phyloP scores from a whole-genome alignment of 2,888 invertebrate genomes.

The Meloe dianella region DNA sequence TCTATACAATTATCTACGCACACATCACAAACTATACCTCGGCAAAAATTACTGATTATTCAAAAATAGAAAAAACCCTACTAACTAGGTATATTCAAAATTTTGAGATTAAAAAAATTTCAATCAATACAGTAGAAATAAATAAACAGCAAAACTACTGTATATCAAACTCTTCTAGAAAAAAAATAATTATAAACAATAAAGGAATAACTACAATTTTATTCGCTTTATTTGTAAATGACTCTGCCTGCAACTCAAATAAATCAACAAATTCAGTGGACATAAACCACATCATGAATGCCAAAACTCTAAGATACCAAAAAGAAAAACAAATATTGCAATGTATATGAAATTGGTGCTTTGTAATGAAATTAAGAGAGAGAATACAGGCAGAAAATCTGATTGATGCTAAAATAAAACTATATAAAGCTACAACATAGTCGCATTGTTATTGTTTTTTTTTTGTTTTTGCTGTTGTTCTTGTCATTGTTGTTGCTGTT shows the following conservation, averaged over 20 bases:
- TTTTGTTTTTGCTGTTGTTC: background rate
- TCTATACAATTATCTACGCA: slow-evolving; percentile 48
- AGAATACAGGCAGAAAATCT: slow-evolving; percentile 15
- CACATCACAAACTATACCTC: slow-evolving; percentile 60
- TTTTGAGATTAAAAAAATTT: slow-evolving; percentile 18
- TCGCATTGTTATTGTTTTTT: background rate
- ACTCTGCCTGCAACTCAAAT: slow-evolving; percentile 38
- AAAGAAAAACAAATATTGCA: slow-evolving; percentile 18
- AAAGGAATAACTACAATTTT: too few relatives aligned
- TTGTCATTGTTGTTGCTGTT: background rate
- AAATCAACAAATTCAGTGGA: slow-evolving; percentile 11
- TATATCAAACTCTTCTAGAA: background rate
- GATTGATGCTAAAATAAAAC: too few relatives aligned
- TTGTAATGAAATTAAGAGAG: slow-evolving; percentile 20
- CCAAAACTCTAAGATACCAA: too few relatives aligned
- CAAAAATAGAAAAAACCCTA: too few relatives aligned
- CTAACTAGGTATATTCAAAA: slow-evolving; percentile 25
- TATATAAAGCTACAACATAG: too few relatives aligned
- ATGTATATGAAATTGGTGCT: slow-evolving; percentile 24
- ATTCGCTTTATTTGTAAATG: background rate
- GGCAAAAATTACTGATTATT: slow-evolving; percentile 42
- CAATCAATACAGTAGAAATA: background rate
- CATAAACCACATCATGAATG: slow-evolving; percentile 19
- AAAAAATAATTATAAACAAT: background rate
- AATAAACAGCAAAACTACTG: too few relatives aligned